Evolutionary conservation across 2,113 vertebrate genomes (phyloP).

Genomic region (Pholis gunnellus): DNA sequence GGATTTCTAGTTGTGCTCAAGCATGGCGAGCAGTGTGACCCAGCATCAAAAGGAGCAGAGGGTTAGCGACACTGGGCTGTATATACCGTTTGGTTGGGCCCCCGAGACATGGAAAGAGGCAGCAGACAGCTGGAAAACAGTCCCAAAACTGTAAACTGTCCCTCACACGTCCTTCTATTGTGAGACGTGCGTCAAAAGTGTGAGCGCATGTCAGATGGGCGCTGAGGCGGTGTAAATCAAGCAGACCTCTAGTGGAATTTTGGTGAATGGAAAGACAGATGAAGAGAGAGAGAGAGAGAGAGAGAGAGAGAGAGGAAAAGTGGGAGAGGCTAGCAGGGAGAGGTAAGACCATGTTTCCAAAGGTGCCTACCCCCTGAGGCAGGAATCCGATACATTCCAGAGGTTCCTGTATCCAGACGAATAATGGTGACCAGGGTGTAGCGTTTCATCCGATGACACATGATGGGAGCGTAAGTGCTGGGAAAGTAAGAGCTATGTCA

Average conservation of each 20-base stretch:
- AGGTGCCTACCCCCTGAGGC: constrained; percentile 73
- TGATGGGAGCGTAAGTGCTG: constrained; percentile 73
- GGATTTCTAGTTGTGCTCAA: constrained; percentile 19
- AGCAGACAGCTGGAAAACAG: constrained; percentile 31
- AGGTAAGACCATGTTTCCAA: constrained; percentile 73
- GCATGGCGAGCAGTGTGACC: not conserved
- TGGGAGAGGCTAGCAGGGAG: constrained; percentile 44
- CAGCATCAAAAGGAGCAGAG: not conserved
- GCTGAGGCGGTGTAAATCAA: constrained; percentile 55
- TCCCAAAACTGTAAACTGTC: constrained; percentile 34
- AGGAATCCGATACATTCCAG: constrained; percentile 82
- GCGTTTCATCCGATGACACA: constrained; percentile 79
- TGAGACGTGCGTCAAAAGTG: constrained; percentile 45
- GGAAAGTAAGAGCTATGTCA: constrained; percentile 77
- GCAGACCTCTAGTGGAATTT: constrained; percentile 65
- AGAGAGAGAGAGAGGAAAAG: not conserved
- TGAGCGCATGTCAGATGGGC: constrained; percentile 45
- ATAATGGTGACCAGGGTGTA: constrained; percentile 79
- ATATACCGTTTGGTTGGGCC: constrained; percentile 13
- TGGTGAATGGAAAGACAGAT: constrained; percentile 55
- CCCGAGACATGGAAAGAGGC: constrained; percentile 24
- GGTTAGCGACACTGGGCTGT: constrained; percentile 20
- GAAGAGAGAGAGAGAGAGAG: not conserved
- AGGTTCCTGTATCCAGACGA: constrained; percentile 77
- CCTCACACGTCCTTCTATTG: constrained; percentile 37